A percentile compares a stretch with the other conserved stretches of the same genome.
Evolutionary conservation across 1,140 invertebrate species (phyloP).

Genomic region (Hyphantria cunea): DNA sequence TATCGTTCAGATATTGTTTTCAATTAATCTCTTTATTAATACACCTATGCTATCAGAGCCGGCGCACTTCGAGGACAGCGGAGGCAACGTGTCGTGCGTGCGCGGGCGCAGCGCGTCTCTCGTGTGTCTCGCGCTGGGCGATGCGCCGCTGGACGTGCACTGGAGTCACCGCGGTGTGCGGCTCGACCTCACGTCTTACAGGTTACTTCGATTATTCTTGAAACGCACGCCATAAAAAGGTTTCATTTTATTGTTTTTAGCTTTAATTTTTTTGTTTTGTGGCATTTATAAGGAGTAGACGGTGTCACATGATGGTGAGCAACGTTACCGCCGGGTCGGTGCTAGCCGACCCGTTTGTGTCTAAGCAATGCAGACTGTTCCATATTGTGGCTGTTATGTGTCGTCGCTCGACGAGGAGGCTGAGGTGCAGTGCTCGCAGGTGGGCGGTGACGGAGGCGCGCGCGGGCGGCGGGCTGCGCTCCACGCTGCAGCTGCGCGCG

Average conservation of each 20-base stretch:
- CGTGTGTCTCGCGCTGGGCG: slow-evolving; percentile 55
- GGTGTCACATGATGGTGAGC: neutral
- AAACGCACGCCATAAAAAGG: too few species aligned
- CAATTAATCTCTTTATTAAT: too few species aligned
- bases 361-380: slow-evolving; percentile 1
- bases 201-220: too few species aligned
- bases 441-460: slow-evolving; percentile 84
- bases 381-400: too few species aligned
- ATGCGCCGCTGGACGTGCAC: slow-evolving; percentile 57
- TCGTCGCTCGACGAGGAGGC: too few species aligned
- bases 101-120: slow-evolving; percentile 51
- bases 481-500: slow-evolving; percentile 83
- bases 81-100: slow-evolving; percentile 51
- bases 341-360: neutral
- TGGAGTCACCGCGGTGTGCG: slow-evolving; percentile 54
- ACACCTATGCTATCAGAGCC: slow-evolving; percentile 43
- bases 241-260: too few species aligned
- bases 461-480: slow-evolving; percentile 84
- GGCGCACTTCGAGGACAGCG: slow-evolving; percentile 51
- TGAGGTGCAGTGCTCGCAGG: slow-evolving; percentile 34
- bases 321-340: neutral
- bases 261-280: too few species aligned
- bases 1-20: too few species aligned
- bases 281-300: too few species aligned
- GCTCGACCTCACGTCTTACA: slow-evolving; percentile 56